Percentiles rank a stretch among this genome's conserved stretches.
phyloP scores from a whole-genome alignment of 2,113 vertebrate species.

The Cnemophilus loriae region DNA sequence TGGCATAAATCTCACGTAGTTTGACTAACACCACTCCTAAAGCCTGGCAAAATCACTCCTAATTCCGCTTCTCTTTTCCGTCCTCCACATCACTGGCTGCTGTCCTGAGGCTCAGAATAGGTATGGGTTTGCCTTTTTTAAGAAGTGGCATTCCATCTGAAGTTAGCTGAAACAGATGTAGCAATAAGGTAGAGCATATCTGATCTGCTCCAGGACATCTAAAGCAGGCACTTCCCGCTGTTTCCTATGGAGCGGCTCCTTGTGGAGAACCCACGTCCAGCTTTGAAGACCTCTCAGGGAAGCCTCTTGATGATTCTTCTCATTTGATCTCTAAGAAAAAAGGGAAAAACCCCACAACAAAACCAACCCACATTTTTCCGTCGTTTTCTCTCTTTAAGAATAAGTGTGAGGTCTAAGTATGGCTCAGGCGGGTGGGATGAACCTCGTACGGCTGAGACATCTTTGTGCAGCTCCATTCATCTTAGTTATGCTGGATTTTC shows the following conservation, averaged over 20 bases:
- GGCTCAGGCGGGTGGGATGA: background rate
- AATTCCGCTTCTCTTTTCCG: background rate
- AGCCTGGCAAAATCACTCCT: background rate
- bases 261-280: background rate
- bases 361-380: background rate
- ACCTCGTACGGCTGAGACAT: accelerated
- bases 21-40: background rate
- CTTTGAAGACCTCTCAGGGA: background rate
- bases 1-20: background rate
- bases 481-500: background rate
- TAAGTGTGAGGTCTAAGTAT: background rate
- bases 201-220: background rate
- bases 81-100: accelerated
- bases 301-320: background rate
- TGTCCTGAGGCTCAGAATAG: background rate
- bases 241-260: background rate
- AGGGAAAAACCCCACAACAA: background rate
- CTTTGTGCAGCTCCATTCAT: background rate
- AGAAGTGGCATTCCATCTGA: background rate
- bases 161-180: background rate
- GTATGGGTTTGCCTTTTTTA: background rate
- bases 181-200: background rate
- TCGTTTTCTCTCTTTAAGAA: background rate
- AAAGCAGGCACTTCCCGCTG: background rate
- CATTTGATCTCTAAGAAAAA: background rate